Base-by-base conservation (phyloP, 2,797 vertebrate species). In the Chelon auratus region DNA sequence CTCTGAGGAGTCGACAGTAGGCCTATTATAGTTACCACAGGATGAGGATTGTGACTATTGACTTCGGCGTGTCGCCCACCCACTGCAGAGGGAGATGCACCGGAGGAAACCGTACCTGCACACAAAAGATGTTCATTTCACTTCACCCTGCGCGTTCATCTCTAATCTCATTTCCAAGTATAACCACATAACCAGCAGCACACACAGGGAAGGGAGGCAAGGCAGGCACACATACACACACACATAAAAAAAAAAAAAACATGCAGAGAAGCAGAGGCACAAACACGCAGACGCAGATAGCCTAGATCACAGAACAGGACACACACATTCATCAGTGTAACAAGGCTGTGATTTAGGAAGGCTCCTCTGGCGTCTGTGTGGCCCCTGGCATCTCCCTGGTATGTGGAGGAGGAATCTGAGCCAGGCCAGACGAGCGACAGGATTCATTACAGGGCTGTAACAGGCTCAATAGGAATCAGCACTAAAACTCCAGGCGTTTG, bases 271-370 rank as follows among this genome's bases (percentile, higher is more conserved):
- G 79, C 74, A 68, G 68, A 88, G 72, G 54, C 77, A 81, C 78
- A 83, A 77, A 82, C 72, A 78, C 84, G 83, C 79, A 78, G 72
- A 88, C 78, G 87, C 87, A 88, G 89, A 91, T 91, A 88, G 87
- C 69, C 81, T 71, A 87, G 88, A 91, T 92, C 90, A 91, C 82
- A 90, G 90, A 88, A 90, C 84, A 85, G 91, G 89, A 91, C 91
- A 85, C 87, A 91, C 90, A 90, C 92, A 92, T 92, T 93, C 91
- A 92, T 91, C 88, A 90, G 88, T 86, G 93, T 94, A 93, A 94
- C 90, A 87, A 94, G 93, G 90, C 91, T 91, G 91, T 94, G 93
- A 94, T 94, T 94, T 94, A 94, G 90, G 90, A 92, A 89, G 92
- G 86, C 91, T 94, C 92, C 89, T 90, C 89, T 93, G 92, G 91